A percentile compares a stretch with the other conserved stretches of the same genome.
Evolutionary conservation across 2,797 vertebrate genomes (phyloP).

Genomic region (Mormyrops attenuatus): DNA sequence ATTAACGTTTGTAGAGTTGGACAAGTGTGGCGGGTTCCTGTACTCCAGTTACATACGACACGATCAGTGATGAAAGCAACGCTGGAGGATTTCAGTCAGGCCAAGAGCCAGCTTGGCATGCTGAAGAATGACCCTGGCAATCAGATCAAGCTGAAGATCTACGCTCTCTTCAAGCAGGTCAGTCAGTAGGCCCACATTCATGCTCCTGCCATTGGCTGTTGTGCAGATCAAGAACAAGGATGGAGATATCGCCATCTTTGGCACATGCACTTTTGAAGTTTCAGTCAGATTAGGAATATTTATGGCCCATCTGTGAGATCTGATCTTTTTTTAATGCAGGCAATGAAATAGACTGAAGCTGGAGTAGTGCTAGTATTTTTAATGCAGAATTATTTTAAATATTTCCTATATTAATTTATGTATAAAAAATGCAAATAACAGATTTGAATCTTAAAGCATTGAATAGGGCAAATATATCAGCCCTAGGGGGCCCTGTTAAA

Average conservation of each 20-base stretch:
- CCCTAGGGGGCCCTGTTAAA: not conserved
- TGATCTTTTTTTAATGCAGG: not conserved
- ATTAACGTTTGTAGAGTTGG: constrained; percentile 24
- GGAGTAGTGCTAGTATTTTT: not conserved
- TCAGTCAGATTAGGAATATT: not conserved
- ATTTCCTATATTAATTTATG: not conserved
- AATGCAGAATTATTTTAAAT: not conserved
- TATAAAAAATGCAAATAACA: not conserved
- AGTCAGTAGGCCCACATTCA: not conserved
- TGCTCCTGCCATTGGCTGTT: not conserved
- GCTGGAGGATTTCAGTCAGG: constrained; percentile 74
- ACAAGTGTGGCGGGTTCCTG: constrained; percentile 34
- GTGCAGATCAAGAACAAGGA: not conserved
- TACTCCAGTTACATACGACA: constrained; percentile 54
- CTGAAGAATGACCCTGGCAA: constrained; percentile 82
- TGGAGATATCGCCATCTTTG: not conserved
- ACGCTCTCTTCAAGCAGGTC: constrained; percentile 91
- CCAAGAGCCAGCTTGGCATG: constrained; percentile 64
- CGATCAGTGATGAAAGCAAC: constrained; percentile 55
- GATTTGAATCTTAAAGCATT: not conserved
- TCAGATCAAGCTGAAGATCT: constrained; percentile 79
- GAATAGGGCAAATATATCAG: not conserved
- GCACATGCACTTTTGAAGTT: not conserved
- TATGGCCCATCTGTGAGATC: not conserved
- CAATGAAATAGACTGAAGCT: not conserved